Base-by-base conservation (phyloP, 2,888 invertebrate genomes). In the Polydrusus tereticollis region DNA sequence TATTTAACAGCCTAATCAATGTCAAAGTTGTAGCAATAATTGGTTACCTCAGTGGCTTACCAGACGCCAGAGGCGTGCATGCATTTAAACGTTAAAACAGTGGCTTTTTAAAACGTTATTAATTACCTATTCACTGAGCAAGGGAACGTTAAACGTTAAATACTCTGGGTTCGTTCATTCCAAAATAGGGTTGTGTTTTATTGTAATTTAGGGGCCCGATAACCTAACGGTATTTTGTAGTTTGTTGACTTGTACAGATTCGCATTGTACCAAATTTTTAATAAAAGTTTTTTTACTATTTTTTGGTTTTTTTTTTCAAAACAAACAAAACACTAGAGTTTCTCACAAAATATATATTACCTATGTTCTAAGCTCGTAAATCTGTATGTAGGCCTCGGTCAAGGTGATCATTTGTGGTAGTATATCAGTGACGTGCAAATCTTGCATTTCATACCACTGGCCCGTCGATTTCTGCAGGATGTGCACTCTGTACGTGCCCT, bases 381-480 rank as follows among this genome's bases (percentile, higher is more conserved):
- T 91, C 86, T 99, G 99, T 83, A 99, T 98, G 84, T 99, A 99
- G 2, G 98, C 97, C 87, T 99, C 99, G 0, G 99, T 98, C 18
- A 99, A 88, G 0, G 99, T 98, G 73, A 99, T 99, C 98, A 99
- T 99, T 87, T 99, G 99, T 3, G 99, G 99, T 70, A 99, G 88
- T 81, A 99, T 99, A 85, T 98, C 98, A 6, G 94, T 97, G 0
- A 99, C 99, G 83, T 99, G 99, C 66, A 99, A 89, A 88, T 99
- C 99, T 87, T 95, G 95, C 87, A 95, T 87, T 83, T 94, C 93
- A 81, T 91, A 93, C 94, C 94, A 94, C 80, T 94, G 93, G 4
- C 93, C 93, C 6, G 93, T 93, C 1, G 93, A 92, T 84, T 93
- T 93, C 82, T 99, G 98, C 52, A 98, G 88, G 57, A 98, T 93